Evolutionary conservation across 2,113 vertebrate species (phyloP).

Genomic region (Sinocyclocheilus grahami): DNA sequence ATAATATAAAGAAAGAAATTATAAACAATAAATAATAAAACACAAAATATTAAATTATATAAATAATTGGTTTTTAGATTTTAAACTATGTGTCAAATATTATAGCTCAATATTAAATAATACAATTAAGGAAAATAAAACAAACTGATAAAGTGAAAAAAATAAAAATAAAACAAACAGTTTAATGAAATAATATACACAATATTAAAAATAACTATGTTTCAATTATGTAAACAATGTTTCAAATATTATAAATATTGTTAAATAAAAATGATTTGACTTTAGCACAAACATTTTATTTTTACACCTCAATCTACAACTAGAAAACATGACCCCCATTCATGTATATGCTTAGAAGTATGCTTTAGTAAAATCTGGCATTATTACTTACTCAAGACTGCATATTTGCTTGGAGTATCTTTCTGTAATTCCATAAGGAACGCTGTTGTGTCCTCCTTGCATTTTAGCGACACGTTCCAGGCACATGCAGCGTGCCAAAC

Average conservation of each 20-base stretch:
- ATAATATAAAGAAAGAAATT: no score
- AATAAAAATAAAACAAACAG: not conserved
- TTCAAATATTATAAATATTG: not conserved
- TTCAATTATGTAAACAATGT: no score
- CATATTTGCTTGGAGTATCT: conserved; percentile 76
- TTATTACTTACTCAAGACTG: conserved; percentile 81
- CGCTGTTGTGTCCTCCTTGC: conserved; percentile 71
- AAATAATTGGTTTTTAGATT: no score
- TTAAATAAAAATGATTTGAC: not conserved
- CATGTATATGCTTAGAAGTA: not conserved
- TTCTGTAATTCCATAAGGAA: conserved; percentile 81
- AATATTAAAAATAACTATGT: not conserved
- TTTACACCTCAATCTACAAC: not conserved
- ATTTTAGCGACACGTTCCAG: conserved; percentile 70
- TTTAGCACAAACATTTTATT: no score
- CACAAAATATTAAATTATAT: no score
- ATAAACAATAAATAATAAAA: no score
- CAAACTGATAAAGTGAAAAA: not conserved
- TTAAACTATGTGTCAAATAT: no score
- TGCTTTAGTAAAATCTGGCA: no score
- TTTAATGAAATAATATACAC: not conserved
- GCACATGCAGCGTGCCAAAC: conserved; percentile 4
- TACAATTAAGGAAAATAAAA: no score
- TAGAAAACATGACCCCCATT: not conserved
- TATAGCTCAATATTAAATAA: no score